Conservation (phyloP, 2,797 vertebrate genomes). For the Myotis vivesi region DNA sequence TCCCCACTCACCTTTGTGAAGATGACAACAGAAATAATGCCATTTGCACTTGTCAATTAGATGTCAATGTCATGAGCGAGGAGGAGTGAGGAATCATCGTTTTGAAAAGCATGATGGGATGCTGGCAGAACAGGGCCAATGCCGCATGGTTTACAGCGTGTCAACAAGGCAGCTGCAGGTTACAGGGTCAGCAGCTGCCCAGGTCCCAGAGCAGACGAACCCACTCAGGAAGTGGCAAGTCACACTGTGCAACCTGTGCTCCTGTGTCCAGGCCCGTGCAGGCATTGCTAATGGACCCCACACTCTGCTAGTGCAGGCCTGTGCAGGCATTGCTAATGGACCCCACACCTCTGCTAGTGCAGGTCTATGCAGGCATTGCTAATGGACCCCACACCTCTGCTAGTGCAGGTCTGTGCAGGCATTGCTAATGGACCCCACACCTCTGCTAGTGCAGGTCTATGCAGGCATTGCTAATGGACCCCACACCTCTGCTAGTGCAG, state of each 20-base stretch:
- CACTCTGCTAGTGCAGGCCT: no score
- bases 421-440: no score
- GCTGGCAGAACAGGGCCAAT: background rate
- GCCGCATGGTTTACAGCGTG: background rate
- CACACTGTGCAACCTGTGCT: background rate
- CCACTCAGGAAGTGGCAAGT: background rate
- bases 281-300: no score
- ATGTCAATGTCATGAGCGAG: constrained; percentile 37
- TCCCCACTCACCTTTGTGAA: constrained; percentile 48
- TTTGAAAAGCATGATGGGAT: background rate
- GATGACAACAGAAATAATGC: constrained; percentile 68
- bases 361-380: no score
- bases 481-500: no score
- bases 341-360: no score
- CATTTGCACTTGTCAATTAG: constrained; percentile 55
- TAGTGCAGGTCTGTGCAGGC: no score
- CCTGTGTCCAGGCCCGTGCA: background rate
- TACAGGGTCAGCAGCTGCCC: background rate
- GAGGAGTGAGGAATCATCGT: constrained; percentile 4
- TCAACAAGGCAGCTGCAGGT: background rate
- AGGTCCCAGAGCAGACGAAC: background rate
- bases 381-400: no score
- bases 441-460: no score
- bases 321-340: no score
- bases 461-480: no score